These are phyloP conservation scores for Ivindomyrus marchei DNA, from an alignment of 2,113 vertebrate species.

Conservation along the genomic window DNA sequence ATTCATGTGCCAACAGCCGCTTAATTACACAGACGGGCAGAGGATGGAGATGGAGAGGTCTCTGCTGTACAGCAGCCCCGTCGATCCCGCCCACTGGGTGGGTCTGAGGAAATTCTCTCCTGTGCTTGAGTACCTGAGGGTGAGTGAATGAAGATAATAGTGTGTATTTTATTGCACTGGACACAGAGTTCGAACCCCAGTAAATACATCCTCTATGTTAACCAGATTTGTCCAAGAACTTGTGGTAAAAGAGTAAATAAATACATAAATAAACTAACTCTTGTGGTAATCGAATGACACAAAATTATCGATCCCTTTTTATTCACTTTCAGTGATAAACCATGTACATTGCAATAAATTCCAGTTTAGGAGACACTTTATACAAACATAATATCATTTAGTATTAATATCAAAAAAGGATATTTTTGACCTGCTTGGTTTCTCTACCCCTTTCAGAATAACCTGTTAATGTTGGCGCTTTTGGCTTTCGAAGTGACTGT, in stretches of 20 bases:
- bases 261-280: background rate
- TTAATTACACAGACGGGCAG: constrained; percentile 37
- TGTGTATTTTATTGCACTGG: background rate
- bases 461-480: constrained; percentile 86
- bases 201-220: background rate
- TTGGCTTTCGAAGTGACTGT: constrained; percentile 91
- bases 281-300: background rate
- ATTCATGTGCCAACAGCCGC: constrained; percentile 35
- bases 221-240: background rate
- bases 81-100: constrained; percentile 89
- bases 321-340: background rate
- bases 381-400: background rate
- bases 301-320: background rate
- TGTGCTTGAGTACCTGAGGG: constrained; percentile 76
- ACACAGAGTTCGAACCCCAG: background rate
- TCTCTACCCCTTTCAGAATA: constrained; percentile 63
- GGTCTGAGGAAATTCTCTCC: constrained; percentile 77
- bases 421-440: background rate
- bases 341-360: background rate
- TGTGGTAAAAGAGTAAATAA: background rate
- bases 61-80: constrained; percentile 63
- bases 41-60: constrained; percentile 56
- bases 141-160: constrained; percentile 45
- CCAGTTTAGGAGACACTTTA: background rate
- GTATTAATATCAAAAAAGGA: background rate